A percentile compares a stretch with the other conserved stretches of the same genome.
These are phyloP conservation scores for Hyla sarda DNA, from an alignment of 2,113 vertebrate species.

Conservation along the genomic window DNA sequence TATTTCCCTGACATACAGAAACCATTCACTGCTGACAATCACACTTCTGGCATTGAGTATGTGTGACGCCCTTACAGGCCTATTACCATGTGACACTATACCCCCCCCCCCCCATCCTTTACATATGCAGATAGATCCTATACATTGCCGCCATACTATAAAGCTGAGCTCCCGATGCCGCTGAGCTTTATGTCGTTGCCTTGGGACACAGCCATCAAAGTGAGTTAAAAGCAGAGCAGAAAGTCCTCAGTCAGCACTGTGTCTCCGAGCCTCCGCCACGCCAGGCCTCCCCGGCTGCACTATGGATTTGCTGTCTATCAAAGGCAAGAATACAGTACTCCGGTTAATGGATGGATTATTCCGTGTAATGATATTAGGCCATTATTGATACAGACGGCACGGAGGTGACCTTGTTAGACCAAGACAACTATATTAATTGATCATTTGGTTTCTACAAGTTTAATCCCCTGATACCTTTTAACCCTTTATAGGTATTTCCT, in stretches of 20 bases:
- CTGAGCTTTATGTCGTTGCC: neutral
- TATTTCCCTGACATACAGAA: neutral
- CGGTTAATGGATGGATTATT: constrained; percentile 55
- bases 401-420: constrained; percentile 51
- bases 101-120: neutral
- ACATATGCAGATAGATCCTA: neutral
- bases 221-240: constrained; percentile 48
- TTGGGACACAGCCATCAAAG: constrained; percentile 44
- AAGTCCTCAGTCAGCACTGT: constrained; percentile 53
- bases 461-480: constrained; percentile 21
- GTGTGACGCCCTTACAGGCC: too few relatives aligned
- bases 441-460: constrained; percentile 48
- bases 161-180: neutral
- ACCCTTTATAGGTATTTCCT: constrained; percentile 28
- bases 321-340: constrained; percentile 38
- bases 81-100: neutral
- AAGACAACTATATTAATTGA: constrained; percentile 55
- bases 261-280: neutral
- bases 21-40: neutral
- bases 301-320: constrained; percentile 54
- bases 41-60: neutral
- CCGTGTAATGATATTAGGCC: constrained; percentile 46
- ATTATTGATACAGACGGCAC: constrained; percentile 55
- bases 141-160: neutral
- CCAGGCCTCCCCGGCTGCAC: constrained; percentile 16